phyloP scores from a whole-genome alignment of 2,888 invertebrate genomes.

The Drosophila demipolita region DNA sequence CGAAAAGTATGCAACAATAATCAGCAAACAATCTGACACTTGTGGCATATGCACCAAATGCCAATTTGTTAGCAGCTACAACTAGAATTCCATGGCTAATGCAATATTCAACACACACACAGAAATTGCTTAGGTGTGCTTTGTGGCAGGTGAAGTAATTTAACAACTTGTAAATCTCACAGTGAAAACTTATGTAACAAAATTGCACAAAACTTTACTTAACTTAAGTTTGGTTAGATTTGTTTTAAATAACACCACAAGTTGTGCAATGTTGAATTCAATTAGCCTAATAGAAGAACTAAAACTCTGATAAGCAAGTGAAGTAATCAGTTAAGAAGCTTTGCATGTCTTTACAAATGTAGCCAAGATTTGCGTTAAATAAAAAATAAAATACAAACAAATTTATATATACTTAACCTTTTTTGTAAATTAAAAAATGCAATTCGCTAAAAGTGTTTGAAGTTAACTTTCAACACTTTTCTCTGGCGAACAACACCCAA shows the following conservation, averaged over 20 bases:
- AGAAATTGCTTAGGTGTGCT: constrained; percentile 29
- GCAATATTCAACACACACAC: constrained; percentile 4
- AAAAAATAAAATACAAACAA: neutral
- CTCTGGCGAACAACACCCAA: constrained; percentile 31
- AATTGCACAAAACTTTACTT: constrained; percentile 11
- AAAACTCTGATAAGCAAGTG: neutral
- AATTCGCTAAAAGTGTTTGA: neutral
- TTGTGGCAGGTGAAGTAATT: constrained; percentile 25
- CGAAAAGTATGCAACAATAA: constrained; percentile 72
- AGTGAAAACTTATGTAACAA: constrained; percentile 20
- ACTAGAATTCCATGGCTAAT: constrained; percentile 50
- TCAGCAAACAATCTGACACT: constrained; percentile 50
- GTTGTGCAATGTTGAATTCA: constrained; percentile 32
- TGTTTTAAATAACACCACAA: constrained; percentile 28
- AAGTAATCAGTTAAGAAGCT: neutral
- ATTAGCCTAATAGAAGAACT: constrained; percentile 34
- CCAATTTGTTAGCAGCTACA: constrained; percentile 20
- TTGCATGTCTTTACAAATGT: neutral
- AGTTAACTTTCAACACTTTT: neutral
- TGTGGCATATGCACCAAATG: constrained; percentile 48
- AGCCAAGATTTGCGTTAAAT: neutral
- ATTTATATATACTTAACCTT: neutral
- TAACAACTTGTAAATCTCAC: constrained; percentile 10
- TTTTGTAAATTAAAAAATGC: neutral
- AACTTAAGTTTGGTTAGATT: constrained; percentile 12